phyloP scores from a whole-genome alignment of 2,888 invertebrate genomes.

The Halocaridina rubra region DNA sequence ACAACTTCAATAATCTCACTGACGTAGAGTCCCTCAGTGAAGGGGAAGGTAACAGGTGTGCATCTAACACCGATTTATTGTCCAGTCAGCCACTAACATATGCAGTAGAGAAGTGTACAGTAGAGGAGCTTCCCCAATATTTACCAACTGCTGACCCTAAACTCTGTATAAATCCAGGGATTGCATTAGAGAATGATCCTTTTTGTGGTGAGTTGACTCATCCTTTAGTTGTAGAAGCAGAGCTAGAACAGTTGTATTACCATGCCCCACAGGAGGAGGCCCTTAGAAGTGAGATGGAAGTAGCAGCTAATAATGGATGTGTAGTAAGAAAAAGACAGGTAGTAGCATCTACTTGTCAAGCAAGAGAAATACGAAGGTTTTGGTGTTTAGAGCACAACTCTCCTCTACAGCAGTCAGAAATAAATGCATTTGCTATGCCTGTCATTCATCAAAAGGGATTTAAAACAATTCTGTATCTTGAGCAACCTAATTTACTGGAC shows the following conservation, averaged over 20 bases:
- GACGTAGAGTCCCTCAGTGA: slow-evolving; percentile 62
- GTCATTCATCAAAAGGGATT: slow-evolving; percentile 12
- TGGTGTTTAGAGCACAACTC: slow-evolving; percentile 34
- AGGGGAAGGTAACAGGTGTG: slow-evolving; percentile 64
- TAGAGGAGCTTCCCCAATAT: slow-evolving; percentile 36
- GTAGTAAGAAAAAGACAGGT: slow-evolving; percentile 41
- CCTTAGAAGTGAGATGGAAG: slow-evolving; percentile 31
- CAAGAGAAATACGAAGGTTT: slow-evolving; percentile 47
- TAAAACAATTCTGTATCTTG: slow-evolving; percentile 45
- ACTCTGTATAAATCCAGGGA: slow-evolving; percentile 50
- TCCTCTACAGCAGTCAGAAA: slow-evolving; percentile 43
- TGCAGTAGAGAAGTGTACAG: slow-evolving; percentile 45
- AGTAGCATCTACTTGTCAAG: slow-evolving; percentile 42
- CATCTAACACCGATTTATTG: slow-evolving; percentile 46
- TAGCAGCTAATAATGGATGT: slow-evolving; percentile 39
- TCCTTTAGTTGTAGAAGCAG: slow-evolving; percentile 49
- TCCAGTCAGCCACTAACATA: slow-evolving; percentile 52
- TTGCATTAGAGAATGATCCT: slow-evolving; percentile 49
- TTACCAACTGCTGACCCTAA: slow-evolving; percentile 43
- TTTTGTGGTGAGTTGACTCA: slow-evolving; percentile 44
- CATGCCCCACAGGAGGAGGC: slow-evolving; percentile 44
- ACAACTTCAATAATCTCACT: slow-evolving; percentile 52
- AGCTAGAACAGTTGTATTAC: slow-evolving; percentile 47
- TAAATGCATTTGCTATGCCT: slow-evolving; percentile 23
- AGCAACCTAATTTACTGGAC: slow-evolving; percentile 48